Evolutionary conservation across 2,888 invertebrate genomes (phyloP).

Genomic region (Keiferia lycopersicella): DNA sequence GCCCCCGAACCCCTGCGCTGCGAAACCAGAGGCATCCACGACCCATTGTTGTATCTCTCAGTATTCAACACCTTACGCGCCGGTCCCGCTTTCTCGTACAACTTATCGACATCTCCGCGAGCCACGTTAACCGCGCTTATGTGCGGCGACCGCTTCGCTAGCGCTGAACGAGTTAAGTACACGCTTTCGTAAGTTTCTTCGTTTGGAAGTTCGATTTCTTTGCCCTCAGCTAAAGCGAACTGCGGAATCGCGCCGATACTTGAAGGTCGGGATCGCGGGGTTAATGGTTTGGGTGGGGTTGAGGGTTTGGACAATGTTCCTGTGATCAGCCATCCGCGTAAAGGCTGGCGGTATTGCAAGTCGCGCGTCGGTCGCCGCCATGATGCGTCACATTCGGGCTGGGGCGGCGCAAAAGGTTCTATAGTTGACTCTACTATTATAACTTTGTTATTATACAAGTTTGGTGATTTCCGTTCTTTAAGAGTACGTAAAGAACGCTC

Average conservation of each 20-base stretch:
- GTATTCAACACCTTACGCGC: constrained; percentile 38
- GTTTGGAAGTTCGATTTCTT: background rate
- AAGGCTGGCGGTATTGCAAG: constrained; percentile 41
- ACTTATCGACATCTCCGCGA: constrained; percentile 26
- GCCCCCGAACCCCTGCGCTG: constrained; percentile 48
- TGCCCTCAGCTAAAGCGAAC: constrained; percentile 40
- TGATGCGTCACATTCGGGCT: constrained; percentile 31
- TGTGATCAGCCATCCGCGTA: constrained; percentile 34
- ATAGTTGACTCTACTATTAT: constrained; percentile 31
- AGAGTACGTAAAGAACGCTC: constrained; percentile 33
- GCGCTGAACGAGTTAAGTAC: constrained; percentile 41
- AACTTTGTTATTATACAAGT: background rate
- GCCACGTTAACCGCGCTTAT: constrained; percentile 26
- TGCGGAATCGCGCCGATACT: constrained; percentile 43
- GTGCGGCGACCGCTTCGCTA: constrained; percentile 35
- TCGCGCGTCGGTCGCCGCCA: constrained; percentile 37
- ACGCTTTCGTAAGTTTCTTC: constrained; percentile 31
- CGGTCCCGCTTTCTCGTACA: constrained; percentile 33
- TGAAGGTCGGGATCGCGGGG: constrained; percentile 33
- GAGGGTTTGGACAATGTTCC: constrained; percentile 33
- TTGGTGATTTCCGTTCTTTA: constrained; percentile 35
- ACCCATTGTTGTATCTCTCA: constrained; percentile 55
- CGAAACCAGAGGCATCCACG: constrained; percentile 73
- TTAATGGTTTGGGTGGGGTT: constrained; percentile 35
- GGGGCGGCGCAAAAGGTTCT: constrained; percentile 25